These are phyloP conservation scores for Dioctria linearis DNA, from an alignment of 2,888 invertebrate genomes.

Conservation along the genomic window DNA sequence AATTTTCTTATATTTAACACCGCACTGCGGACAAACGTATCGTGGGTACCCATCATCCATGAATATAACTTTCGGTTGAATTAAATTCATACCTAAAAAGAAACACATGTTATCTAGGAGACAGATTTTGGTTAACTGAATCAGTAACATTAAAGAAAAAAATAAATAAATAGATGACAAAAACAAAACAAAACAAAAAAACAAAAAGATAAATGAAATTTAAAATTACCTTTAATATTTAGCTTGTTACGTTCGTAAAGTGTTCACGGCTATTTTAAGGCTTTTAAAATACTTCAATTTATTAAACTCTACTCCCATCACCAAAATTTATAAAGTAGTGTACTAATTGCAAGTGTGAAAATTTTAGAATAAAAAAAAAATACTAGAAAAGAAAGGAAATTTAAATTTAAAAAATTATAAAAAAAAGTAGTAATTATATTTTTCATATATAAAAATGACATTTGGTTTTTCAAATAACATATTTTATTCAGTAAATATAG, in stretches of 20 bases:
- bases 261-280: slow-evolving; percentile 24
- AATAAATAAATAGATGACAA: neutral
- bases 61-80: slow-evolving; percentile 59
- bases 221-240: slow-evolving; percentile 51
- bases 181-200: neutral
- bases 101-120: slow-evolving; percentile 62
- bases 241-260: slow-evolving; percentile 36
- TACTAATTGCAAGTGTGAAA: slow-evolving; percentile 38
- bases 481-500: neutral
- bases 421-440: slow-evolving; percentile 8
- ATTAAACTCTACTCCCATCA: slow-evolving; percentile 54
- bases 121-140: no score
- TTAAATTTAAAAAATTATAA: slow-evolving; percentile 52
- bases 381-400: slow-evolving; percentile 41
- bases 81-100: slow-evolving; percentile 62
- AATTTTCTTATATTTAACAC: slow-evolving; percentile 63
- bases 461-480: neutral
- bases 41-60: slow-evolving; percentile 63
- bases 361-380: slow-evolving; percentile 16
- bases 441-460: no score
- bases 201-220: slow-evolving; percentile 24
- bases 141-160: no score
- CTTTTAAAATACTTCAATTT: neutral
- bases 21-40: slow-evolving; percentile 63
- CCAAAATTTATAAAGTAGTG: slow-evolving; percentile 44